Evolutionary conservation across 1,140 invertebrate species (phyloP), one percentile per base, ranked within the genome.

Genomic region (Drosophila jambulina): DNA sequence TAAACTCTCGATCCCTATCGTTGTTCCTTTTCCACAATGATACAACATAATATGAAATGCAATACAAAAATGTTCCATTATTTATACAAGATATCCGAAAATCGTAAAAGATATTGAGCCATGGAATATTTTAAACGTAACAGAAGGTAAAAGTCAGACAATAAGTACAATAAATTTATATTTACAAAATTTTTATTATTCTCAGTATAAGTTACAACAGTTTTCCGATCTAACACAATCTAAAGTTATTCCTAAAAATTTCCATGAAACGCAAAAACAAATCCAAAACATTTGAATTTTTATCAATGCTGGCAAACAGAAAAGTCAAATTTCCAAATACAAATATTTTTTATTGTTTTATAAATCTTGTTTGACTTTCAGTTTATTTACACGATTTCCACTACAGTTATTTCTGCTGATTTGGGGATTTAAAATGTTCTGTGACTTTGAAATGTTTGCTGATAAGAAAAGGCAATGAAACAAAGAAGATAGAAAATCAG

Each of bases 341-440:
- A 87, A 88, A 88, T 80, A 75, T 88, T 87, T 87, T 87, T 70
- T 70, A 72, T 58, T 71, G 25, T 57, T 46, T 49, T 43, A 69
- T 43, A 71, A 70, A 74, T 63, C 34, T 63, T 51, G 40, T 57
- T 53, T 74, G 54, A n/a, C 19, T 36, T 72, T 53, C 17, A 38
- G 60, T 27, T 38, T 60, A 59, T 57, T 57, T 75, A 48, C 34
- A n/a, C 8, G 40, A 27, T 34, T 74, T 60, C n/a, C 29, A 51
- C 38, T 19, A 21, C 40, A 75, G 21, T 40, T 36, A 74, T 48
- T 62, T 71, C 19, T 51, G 21, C 23, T 15, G 40, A 63, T 49
- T 69, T 43, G 43, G 19, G n/a, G 59, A 63, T 42, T 68, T 51
- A 6, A 43, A 48, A 49, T 62, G 23, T 8, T 45, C 43, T 48